Percentiles rank a stretch among this genome's conserved stretches.
phyloP scores from a whole-genome alignment of 2,113 vertebrate genomes.

The Gasterosteus aculeatus region DNA sequence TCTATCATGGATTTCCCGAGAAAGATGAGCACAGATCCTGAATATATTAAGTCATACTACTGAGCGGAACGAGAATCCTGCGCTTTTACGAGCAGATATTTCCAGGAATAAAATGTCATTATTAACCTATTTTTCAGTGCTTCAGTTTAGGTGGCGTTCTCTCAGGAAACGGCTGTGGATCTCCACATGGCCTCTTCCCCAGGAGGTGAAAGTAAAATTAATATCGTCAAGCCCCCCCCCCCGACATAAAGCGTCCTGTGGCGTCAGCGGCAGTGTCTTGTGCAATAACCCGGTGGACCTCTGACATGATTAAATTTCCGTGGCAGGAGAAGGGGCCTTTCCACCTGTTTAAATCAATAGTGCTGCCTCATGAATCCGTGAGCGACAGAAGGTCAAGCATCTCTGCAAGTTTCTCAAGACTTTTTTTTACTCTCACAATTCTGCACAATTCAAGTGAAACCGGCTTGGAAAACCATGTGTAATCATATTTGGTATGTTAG shows the following conservation, averaged over 20 bases:
- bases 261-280: constrained; percentile 48
- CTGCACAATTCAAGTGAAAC: constrained; percentile 28
- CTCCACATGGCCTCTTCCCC: not conserved
- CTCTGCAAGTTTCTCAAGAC: constrained; percentile 47
- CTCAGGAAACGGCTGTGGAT: constrained; percentile 8
- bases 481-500: not conserved
- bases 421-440: constrained; percentile 38
- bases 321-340: constrained; percentile 58
- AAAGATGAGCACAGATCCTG: constrained; percentile 48
- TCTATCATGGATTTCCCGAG: constrained; percentile 49
- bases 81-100: constrained; percentile 17
- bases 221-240: constrained; percentile 51
- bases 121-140: constrained; percentile 28
- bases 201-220: constrained; percentile 48
- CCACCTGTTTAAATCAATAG: constrained; percentile 82
- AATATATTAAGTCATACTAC: constrained; percentile 42
- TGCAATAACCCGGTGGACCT: constrained; percentile 61
- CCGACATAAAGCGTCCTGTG: constrained; percentile 52
- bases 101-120: constrained; percentile 35
- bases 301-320: constrained; percentile 76
- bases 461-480: not conserved
- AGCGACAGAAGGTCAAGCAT: constrained; percentile 66
- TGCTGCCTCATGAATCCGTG: constrained; percentile 74
- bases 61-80: constrained; percentile 43
- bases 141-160: not conserved